Percentiles rank a stretch among this genome's conserved stretches.
Evolutionary conservation across 2,113 vertebrate species (phyloP).

Genomic region (Andinoacara biseriatus): DNA sequence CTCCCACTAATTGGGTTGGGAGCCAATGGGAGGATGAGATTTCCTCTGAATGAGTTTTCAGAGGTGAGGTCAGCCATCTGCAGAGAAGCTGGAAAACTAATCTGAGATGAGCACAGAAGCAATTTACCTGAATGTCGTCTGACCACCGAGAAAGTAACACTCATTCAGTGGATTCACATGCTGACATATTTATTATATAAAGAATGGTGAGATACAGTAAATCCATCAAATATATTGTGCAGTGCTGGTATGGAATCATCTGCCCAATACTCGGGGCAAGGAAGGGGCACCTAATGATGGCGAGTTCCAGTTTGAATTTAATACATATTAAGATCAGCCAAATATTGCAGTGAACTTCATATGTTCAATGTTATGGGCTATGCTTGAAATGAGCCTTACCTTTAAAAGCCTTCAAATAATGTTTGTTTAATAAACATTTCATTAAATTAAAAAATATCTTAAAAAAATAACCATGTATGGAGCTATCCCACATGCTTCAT

Average conservation of each 20-base stretch:
- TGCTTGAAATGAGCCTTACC: background rate
- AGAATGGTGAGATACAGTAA: background rate
- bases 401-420: background rate
- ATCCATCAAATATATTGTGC: background rate
- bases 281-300: background rate
- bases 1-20: conserved; percentile 59
- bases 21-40: conserved; percentile 15
- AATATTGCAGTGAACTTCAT: background rate
- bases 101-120: background rate
- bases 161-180: background rate
- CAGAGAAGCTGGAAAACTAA: background rate
- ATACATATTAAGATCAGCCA: background rate
- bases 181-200: background rate
- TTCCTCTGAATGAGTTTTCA: background rate
- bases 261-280: conserved; percentile 18
- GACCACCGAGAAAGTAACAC: background rate
- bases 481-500: background rate
- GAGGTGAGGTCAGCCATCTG: conserved; percentile 26
- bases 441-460: background rate
- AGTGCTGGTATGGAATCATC: background rate
- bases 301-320: conserved; percentile 11
- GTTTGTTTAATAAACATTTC: background rate
- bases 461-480: background rate
- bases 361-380: background rate
- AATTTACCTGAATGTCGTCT: conserved; percentile 12